Percentiles rank a stretch among this genome's conserved stretches.
Conservation (phyloP, 2,113 vertebrate species). For the Nerophis lumbriciformis region DNA sequence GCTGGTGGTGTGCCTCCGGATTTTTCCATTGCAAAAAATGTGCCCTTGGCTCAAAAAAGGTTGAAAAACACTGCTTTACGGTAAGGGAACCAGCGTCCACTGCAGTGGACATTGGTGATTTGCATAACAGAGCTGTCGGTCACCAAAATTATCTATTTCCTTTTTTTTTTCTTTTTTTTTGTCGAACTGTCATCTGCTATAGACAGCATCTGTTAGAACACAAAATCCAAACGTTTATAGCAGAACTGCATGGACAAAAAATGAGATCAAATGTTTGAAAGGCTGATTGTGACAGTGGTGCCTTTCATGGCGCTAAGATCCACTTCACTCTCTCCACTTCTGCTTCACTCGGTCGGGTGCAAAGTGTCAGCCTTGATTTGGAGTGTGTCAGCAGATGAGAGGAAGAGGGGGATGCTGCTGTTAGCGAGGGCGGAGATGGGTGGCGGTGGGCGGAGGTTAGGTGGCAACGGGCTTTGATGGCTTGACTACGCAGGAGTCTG, state of each 20-base stretch:
- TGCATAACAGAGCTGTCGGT: no score
- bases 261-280: conserved; percentile 7
- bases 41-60: no score
- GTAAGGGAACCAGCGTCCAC: no score
- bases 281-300: conserved; percentile 16
- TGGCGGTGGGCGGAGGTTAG: conserved; percentile 44
- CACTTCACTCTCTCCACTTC: conserved; percentile 1
- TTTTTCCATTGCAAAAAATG: no score
- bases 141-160: no score
- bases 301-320: conserved; percentile 23
- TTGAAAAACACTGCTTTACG: no score
- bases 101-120: no score
- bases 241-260: conserved; percentile 5
- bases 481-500: conserved; percentile 29
- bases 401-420: conserved; percentile 29
- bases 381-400: conserved; percentile 49
- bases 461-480: conserved; percentile 49
- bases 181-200: no score
- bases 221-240: conserved; percentile 3
- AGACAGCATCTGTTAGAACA: neutral
- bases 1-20: no score
- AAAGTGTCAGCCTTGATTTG: conserved; percentile 45
- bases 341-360: conserved; percentile 14
- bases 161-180: no score
- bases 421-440: conserved; percentile 42